Evolutionary conservation across 2,113 vertebrate species (phyloP), one percentile per base, ranked within the genome.

Genomic region (Macquaria ambigua): DNA sequence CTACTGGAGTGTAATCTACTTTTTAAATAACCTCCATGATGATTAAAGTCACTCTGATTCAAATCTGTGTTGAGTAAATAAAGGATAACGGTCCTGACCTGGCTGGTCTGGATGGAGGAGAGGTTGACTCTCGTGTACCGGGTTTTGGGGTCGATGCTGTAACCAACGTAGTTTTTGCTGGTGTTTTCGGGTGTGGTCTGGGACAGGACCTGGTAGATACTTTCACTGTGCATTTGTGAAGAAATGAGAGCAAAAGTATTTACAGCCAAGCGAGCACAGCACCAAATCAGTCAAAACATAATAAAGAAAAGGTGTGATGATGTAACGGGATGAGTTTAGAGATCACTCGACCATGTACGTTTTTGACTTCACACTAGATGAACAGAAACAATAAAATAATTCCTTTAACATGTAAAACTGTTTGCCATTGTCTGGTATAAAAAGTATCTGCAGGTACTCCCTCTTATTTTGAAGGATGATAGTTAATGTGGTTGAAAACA

Each of bases 111-210:
- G 92, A 98, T 97, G 82, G 97, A 93, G 8, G 92, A 93, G 56
- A 97, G 92, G 92, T 98, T 99, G 93, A 98, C 81, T 81, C 97
- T 97, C 70, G 93, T 95, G 92, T 99, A 99, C 39, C 98, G 97
- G 0, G 97, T 97, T 85, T 94, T 90, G 0, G 98, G 98, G 89
- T 99, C 91, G 5, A 99, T 96, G 94, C 96, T 97, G 87, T 97
- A 99, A 68, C 90, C 93, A 2, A 74, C 90, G 64, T 97, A 83
- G 34, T 97, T 98, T 90, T 98, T 98, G 82, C 96, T 96, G 93
- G 96, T 98, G 95, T 99, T 99, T 74, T 97, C 97, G 0, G 98
- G 97, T 0, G 97, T 97, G 0, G 98, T 99, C 92, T 99, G 98
- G 0, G 98, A 99, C 56, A 99, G 95, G 61, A 91, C 93, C 95